phyloP scores from a whole-genome alignment of 1,140 invertebrate genomes.

The Papilio polyxenes region DNA sequence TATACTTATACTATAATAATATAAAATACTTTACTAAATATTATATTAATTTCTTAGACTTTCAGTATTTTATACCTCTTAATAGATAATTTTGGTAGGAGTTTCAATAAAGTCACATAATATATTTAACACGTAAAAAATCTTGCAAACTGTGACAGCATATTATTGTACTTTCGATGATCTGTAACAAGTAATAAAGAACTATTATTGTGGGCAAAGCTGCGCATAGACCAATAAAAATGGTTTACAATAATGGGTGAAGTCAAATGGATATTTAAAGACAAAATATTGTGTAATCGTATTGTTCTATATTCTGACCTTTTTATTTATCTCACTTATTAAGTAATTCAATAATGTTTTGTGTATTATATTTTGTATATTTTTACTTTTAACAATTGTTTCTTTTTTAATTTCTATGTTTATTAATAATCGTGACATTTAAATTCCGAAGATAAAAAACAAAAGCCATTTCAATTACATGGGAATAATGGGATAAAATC shows the following conservation, averaged over 20 bases:
- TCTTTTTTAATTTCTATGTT: background rate
- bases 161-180: too few species aligned
- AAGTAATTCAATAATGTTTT: background rate
- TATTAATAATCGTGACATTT: background rate
- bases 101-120: too few species aligned
- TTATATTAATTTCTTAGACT: background rate
- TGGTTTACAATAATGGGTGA: background rate
- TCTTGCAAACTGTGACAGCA: too few species aligned
- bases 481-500: too few species aligned
- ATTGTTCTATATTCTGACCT: constrained; percentile 4
- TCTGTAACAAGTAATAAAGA: background rate
- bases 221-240: too few species aligned
- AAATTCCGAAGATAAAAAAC: background rate
- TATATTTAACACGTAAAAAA: background rate
- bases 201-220: background rate
- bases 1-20: too few species aligned
- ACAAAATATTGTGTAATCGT: constrained; percentile 10
- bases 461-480: too few species aligned
- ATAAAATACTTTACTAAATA: background rate
- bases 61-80: too few species aligned
- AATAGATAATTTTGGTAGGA: too few species aligned
- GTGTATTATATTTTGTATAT: too few species aligned
- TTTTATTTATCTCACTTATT: constrained; percentile 13
- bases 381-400: background rate
- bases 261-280: constrained; percentile 8